Conservation (phyloP, 2,113 vertebrate genomes). For the Plotosus lineatus region DNA sequence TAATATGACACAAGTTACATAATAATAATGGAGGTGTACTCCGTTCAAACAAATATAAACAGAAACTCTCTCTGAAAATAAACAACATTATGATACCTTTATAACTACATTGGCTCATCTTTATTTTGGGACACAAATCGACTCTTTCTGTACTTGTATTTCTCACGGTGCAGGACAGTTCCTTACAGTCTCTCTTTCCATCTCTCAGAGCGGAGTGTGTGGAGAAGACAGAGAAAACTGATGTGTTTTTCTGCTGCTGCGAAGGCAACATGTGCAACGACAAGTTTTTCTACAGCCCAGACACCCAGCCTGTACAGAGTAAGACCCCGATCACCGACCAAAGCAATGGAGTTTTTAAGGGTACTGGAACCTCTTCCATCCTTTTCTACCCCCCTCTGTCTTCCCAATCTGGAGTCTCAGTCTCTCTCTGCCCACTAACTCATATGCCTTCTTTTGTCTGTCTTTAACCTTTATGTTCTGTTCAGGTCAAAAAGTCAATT, state of each 20-base stretch:
- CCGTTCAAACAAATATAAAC: not conserved
- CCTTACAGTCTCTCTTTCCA: not conserved
- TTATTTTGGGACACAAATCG: too few species aligned
- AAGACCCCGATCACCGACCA: conserved; percentile 61
- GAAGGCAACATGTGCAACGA: conserved; percentile 91
- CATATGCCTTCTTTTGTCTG: not conserved
- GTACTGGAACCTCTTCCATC: conserved; percentile 36
- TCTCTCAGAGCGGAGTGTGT: conserved; percentile 82
- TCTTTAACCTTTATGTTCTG: not conserved
- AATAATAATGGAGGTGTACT: not conserved
- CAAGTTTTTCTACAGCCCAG: conserved; percentile 85
- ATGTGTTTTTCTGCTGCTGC: conserved; percentile 95
- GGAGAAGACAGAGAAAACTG: conserved; percentile 89
- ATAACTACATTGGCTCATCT: too few species aligned
- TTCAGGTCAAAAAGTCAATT: not conserved
- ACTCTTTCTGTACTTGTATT: too few species aligned
- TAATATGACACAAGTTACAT: too few species aligned
- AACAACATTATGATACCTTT: too few species aligned
- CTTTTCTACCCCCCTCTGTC: not conserved
- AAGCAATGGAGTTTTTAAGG: conserved; percentile 53
- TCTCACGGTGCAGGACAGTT: too few species aligned
- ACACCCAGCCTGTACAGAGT: conserved; percentile 79
- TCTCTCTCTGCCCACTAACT: not conserved
- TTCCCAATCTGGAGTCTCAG: not conserved
- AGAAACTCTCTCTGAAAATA: too few species aligned